These are phyloP conservation scores for Pholis gunnellus DNA, from an alignment of 2,113 vertebrate genomes.

Conservation along the genomic window DNA sequence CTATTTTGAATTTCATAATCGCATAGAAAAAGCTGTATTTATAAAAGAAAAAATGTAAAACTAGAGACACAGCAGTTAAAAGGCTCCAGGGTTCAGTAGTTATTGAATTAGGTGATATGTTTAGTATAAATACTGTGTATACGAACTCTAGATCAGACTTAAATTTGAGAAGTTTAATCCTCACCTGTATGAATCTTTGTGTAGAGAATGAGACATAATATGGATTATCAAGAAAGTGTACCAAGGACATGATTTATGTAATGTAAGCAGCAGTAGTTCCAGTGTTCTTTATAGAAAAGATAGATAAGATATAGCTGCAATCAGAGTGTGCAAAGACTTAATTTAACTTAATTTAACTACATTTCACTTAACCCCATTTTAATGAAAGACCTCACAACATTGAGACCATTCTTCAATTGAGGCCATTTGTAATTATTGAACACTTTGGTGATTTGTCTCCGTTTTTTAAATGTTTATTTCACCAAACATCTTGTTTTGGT, in stretches of 20 bases:
- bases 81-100: background rate
- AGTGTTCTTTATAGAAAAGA: background rate
- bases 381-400: background rate
- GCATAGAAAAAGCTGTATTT: background rate
- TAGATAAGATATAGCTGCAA: background rate
- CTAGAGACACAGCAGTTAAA: background rate
- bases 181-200: background rate
- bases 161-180: background rate
- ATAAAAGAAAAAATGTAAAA: background rate
- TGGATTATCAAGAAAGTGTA: background rate
- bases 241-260: background rate
- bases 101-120: constrained; percentile 8
- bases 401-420: background rate
- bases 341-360: background rate
- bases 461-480: background rate
- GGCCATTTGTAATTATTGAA: too few relatives aligned
- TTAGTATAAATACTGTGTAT: background rate
- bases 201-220: background rate
- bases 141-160: background rate
- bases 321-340: background rate
- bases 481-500: background rate
- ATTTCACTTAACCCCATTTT: background rate
- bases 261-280: background rate
- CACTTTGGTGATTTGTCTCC: background rate
- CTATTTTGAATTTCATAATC: background rate